Conservation (phyloP, 1,140 invertebrate species). For the Drosophila truncata region DNA sequence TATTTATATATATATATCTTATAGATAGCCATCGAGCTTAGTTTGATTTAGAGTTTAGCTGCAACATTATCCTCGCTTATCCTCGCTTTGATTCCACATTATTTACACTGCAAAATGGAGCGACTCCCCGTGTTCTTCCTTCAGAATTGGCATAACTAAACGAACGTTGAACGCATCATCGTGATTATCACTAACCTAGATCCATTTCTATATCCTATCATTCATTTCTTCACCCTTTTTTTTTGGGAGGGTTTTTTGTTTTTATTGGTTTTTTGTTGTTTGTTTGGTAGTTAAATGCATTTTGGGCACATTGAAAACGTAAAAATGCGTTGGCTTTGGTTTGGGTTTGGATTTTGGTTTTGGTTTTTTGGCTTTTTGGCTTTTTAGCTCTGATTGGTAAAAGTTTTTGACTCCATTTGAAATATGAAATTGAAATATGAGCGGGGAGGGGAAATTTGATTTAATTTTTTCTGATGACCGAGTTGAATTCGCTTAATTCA, state of each 20-base stretch:
- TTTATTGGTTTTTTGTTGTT: constrained; percentile 6
- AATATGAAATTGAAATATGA: constrained; percentile 60
- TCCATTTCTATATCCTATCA: constrained; percentile 1
- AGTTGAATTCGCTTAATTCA: constrained; percentile 29
- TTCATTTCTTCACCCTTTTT: neutral
- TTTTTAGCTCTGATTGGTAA: constrained; percentile 58
- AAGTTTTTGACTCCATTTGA: constrained; percentile 49
- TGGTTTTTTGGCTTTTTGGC: constrained; percentile 5
- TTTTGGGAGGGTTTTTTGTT: constrained; percentile 7
- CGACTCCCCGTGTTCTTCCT: constrained; percentile 27
- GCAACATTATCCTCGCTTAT: constrained; percentile 27
- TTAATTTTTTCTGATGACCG: constrained; percentile 1
- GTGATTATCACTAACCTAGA: constrained; percentile 79
- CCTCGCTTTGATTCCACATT: constrained; percentile 55
- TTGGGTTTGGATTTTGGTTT: constrained; percentile 38
- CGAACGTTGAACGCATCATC: constrained; percentile 78
- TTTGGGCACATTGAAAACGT: constrained; percentile 65
- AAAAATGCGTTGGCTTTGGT: constrained; percentile 52
- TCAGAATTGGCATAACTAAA: constrained; percentile 76
- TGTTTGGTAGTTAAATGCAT: constrained; percentile 63
- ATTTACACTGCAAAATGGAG: constrained; percentile 67
- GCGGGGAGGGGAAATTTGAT: neutral
- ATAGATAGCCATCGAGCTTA: constrained; percentile 47
- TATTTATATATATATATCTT: constrained; percentile 35
- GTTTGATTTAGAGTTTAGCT: constrained; percentile 54